These are phyloP conservation scores for Crossocerus cetratus DNA, from an alignment of 2,888 invertebrate species.

Conservation along the genomic window DNA sequence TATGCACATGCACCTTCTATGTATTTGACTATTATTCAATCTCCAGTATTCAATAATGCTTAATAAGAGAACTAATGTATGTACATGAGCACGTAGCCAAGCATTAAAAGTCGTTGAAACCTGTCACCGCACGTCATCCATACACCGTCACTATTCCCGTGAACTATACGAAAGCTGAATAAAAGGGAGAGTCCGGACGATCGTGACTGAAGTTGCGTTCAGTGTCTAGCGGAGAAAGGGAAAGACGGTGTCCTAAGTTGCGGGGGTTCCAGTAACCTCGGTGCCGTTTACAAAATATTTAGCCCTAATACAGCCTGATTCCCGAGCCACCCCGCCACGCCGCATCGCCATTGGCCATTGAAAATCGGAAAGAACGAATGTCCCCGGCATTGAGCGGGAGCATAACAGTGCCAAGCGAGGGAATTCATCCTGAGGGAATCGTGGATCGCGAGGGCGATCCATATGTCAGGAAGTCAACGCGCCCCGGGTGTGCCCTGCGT, in stretches of 20 bases:
- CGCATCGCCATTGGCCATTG: constrained; percentile 7
- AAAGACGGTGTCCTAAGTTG: not conserved
- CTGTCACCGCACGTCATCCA: too few relatives aligned
- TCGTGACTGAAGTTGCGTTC: too few relatives aligned
- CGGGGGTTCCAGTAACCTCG: not conserved
- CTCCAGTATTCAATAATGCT: too few relatives aligned
- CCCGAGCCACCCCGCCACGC: constrained; percentile 4
- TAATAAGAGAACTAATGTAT: too few relatives aligned
- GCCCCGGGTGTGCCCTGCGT: constrained; percentile 64
- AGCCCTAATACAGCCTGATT: constrained; percentile 52
- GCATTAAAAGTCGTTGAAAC: too few relatives aligned
- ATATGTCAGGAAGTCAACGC: constrained; percentile 73
- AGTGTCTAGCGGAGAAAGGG: not conserved
- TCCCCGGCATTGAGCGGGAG: constrained; percentile 22
- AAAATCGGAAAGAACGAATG: constrained; percentile 11
- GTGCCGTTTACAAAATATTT: constrained; percentile 64
- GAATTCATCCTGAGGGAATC: constrained; percentile 2
- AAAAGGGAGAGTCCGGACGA: too few relatives aligned
- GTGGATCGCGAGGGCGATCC: constrained; percentile 51
- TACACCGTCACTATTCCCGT: too few relatives aligned
- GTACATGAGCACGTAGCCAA: too few relatives aligned
- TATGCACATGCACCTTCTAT: too few relatives aligned
- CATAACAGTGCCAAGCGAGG: constrained; percentile 8
- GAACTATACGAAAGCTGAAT: too few relatives aligned
- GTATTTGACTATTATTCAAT: too few relatives aligned